Percentiles rank a stretch among this genome's conserved stretches.
Evolutionary conservation across 2,888 invertebrate genomes (phyloP).

Genomic region (Junonia oenone): DNA sequence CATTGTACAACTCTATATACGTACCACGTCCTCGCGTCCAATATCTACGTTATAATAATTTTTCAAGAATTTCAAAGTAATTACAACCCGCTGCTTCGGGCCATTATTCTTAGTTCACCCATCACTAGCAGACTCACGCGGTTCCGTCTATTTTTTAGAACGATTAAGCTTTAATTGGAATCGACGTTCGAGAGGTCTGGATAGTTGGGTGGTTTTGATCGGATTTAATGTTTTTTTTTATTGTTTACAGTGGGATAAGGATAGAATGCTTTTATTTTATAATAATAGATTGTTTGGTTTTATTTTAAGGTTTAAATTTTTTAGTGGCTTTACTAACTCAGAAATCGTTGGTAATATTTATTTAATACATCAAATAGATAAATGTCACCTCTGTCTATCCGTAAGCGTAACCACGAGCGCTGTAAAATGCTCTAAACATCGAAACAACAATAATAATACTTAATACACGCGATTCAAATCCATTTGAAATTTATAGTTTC

Average conservation of each 20-base stretch:
- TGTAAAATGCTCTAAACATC: no score
- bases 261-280: no score
- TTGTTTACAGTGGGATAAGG: no score
- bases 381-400: no score
- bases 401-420: no score
- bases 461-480: no score
- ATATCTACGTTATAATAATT: conserved; percentile 41
- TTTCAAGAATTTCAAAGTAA: conserved; percentile 54
- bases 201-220: background rate
- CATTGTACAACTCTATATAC: conserved; percentile 15
- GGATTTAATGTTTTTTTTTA: background rate
- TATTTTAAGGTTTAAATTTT: no score
- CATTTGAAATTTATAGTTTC: no score
- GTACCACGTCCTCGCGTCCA: conserved; percentile 12
- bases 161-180: conserved; percentile 17
- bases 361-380: no score
- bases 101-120: conserved; percentile 46
- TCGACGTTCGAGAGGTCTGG: conserved; percentile 15
- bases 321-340: no score
- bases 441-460: no score
- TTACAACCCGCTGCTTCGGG: conserved; percentile 36
- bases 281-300: no score
- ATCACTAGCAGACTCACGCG: conserved; percentile 24
- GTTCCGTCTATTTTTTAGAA: conserved; percentile 12
- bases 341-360: background rate